phyloP scores from a whole-genome alignment of 2,113 vertebrate genomes.

The Gnathonemus echidnorhynchus region DNA sequence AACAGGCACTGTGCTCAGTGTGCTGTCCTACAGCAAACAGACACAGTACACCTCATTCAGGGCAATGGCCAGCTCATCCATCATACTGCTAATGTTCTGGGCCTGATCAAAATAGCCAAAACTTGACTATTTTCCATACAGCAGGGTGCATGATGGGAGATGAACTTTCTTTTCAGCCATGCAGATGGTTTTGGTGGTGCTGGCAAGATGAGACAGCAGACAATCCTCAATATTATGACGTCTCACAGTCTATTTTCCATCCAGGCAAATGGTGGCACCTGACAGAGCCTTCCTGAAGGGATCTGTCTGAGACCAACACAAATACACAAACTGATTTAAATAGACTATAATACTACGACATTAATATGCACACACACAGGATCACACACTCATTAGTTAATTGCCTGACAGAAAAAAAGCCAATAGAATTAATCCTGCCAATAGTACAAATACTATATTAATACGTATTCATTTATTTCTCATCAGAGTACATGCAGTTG shows the following conservation, averaged over 20 bases:
- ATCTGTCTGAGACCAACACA: not conserved
- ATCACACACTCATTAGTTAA: not conserved
- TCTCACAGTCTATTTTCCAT: not conserved
- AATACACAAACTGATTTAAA: not conserved
- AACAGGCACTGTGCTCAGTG: not conserved
- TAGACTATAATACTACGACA: not conserved
- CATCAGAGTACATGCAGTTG: not conserved
- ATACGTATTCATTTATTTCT: not conserved
- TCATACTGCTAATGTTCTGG: not conserved
- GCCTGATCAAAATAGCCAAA: not conserved
- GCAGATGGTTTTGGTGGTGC: not conserved
- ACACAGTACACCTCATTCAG: not conserved
- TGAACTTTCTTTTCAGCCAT: not conserved
- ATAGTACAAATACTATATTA: not conserved
- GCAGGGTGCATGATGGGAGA: not conserved
- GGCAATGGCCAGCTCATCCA: not conserved
- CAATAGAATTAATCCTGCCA: not conserved
- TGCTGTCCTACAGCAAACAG: not conserved
- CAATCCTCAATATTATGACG: not conserved
- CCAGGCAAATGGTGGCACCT: not conserved
- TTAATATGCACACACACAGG: not conserved
- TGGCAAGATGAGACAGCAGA: not conserved
- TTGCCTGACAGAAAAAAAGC: not conserved
- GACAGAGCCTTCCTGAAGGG: not conserved
- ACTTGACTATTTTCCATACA: not conserved